Base-by-base conservation (phyloP, 1,140 invertebrate genomes). In the Pectinophora gossypiella region DNA sequence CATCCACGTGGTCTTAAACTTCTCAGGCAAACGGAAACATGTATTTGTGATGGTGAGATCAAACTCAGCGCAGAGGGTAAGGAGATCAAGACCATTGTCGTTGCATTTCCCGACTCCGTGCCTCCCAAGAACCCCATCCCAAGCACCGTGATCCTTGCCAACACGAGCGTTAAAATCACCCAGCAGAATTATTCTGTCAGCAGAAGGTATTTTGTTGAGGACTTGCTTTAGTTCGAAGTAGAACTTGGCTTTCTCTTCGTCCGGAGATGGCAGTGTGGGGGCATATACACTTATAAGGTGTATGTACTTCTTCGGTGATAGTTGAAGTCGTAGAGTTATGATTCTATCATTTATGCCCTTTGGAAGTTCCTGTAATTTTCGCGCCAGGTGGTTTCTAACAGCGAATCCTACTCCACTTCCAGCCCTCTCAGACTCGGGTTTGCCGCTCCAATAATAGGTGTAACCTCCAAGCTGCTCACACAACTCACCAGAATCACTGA, bases 331-430 rank as follows among this genome's bases (percentile, higher is more conserved):
- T 19, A 61, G 43, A n/a, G 55, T 61, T 21, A 65, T 58, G 32
- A 58, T 15, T 15, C 36, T 12, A 15, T 40, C 36, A 40, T 40
- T 13, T 1, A 40, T 18, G 16, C 58, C 48, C 10, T 51, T 50
- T 6, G 58, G 54, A 18, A 43, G 45, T 22, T 64, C 58, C 1
- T 0, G 1, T 1, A 64, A 20, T 18, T 12, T n/a, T 46, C 32
- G 21, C 0, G 56, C 54, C 1, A 59, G 3, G 0, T 9, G 9
- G 20, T 58, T 64, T 3, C 36, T 23, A 0, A 64, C 48, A 2
- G 61, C 64, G 54, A 68, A 64, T 1, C 51, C 53, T 3, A 64
- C 61, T 20, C 58, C 61, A 46, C 49, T 59, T 10, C 7, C 44
- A 0, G 58, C 50, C 27, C 42, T 47, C 10, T 64, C 55, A 3